Base-by-base conservation (phyloP, 2,888 invertebrate genomes). In the Mesodorylaimus sp. region DNA sequence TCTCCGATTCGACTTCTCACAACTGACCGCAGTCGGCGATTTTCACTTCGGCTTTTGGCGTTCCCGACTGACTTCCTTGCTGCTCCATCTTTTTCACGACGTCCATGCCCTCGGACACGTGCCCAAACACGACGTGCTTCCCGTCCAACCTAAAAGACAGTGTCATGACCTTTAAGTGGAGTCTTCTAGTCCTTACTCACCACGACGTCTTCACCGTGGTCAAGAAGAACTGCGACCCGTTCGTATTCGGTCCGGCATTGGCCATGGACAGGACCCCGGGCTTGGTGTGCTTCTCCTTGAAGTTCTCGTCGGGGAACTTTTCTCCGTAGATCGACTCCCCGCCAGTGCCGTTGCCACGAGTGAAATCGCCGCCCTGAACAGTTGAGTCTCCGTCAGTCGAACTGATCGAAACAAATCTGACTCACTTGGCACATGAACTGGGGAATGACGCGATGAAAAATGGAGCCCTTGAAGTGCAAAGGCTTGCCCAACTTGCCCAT, bases 231-330 rank as follows among this genome's bases (percentile, higher is more conserved):
- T 95, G 93, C 54, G 88, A 88, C 47, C 89, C 89, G 69, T 91
- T 91, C 57, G 89, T 88, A 67, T 87, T 81, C 28, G 85, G 81
- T 24, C 89, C 91, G 65, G 88, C 87, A 62, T 91, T 91, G 43
- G 89, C 91, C 91, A 93, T 91, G 23, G 91, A 91, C 66, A 93
- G 75, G 49, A 81, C 77, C 37, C 68, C 89, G 53, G 86, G 79
- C 54, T 83, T 87, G 50, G 83, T 83, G 73, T 93, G 95, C 75
- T 85, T 88, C 71, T 91, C 75, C 57, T 76, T 75, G 75, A 95
- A 95, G 77, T 95, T 93, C 75, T 95, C 95, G 68, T 95, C 95
- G 46, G 77, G 79, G 70, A 95, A 95, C 74, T 89, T 89, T 66
- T 78, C 77, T 48, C 95, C 93, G 61, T 89, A 95, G 73, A 95